A percentile compares a stretch with the other conserved stretches of the same genome.
These are phyloP conservation scores for Stenoptilia bipunctidactyla DNA, from an alignment of 2,888 invertebrate genomes.

Conservation along the genomic window DNA sequence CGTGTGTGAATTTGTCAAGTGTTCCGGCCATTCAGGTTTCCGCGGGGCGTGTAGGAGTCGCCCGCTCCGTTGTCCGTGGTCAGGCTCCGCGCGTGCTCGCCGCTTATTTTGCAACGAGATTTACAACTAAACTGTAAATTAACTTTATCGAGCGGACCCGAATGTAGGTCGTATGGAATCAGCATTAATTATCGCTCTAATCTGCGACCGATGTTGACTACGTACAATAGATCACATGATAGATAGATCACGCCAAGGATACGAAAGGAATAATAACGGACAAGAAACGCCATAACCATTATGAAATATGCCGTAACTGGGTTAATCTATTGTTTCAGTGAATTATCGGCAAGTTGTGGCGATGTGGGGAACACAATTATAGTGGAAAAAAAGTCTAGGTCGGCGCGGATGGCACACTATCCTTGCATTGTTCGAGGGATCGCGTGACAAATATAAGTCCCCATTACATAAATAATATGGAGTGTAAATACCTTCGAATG, in stretches of 20 bases:
- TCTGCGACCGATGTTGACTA: slow-evolving; percentile 62
- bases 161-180: slow-evolving; percentile 71
- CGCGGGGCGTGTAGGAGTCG: slow-evolving; percentile 22
- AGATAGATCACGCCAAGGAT: slow-evolving; percentile 65
- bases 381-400: slow-evolving; percentile 65
- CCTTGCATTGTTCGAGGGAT: slow-evolving; percentile 66
- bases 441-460: slow-evolving; percentile 65
- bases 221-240: slow-evolving; percentile 70
- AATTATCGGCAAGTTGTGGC: slow-evolving; percentile 34
- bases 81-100: slow-evolving; percentile 54
- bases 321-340: slow-evolving; percentile 60
- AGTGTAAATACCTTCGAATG: slow-evolving; percentile 39
- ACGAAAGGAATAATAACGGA: slow-evolving; percentile 41
- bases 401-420: slow-evolving; percentile 37
- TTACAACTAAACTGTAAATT: slow-evolving; percentile 70
- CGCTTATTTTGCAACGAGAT: slow-evolving; percentile 67
- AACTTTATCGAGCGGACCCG: slow-evolving; percentile 63
- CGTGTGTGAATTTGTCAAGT: slow-evolving; percentile 1
- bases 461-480: slow-evolving; percentile 63
- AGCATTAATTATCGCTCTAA: slow-evolving; percentile 70
- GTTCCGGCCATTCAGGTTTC: slow-evolving; percentile 22
- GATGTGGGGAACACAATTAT: slow-evolving; percentile 57
- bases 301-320: slow-evolving; percentile 41
- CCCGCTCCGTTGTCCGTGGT: slow-evolving; percentile 58
- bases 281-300: slow-evolving; percentile 36